Evolutionary conservation across 2,797 vertebrate genomes (phyloP), one percentile per base, ranked within the genome.

Genomic region (Myripristis murdjan): DNA sequence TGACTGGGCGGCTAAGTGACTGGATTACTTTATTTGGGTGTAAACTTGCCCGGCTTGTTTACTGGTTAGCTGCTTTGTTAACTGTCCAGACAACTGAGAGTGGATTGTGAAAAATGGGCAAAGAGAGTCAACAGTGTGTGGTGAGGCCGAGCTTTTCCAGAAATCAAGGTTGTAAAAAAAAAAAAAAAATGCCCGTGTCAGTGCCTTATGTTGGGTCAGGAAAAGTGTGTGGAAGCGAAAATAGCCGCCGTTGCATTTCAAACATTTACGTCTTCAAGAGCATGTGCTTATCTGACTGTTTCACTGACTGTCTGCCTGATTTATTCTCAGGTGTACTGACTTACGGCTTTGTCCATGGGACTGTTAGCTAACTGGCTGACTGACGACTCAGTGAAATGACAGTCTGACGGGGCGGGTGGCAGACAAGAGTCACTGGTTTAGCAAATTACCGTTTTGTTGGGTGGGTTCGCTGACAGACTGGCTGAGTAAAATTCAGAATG

Each of bases 1-100:
- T 65, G 71, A 64, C 79, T 26, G 28, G 28, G n/a, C n/a, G n/a
- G n/a, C 26, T 83, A 72, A 81, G 72, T 75, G 73, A 22, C 48
- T 6, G 11, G 48, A 15, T 23, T 15, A 51, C 5, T 23, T 26
- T 24, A 22, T 15, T 51, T 24, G 58, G 39, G 11, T 28, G n/a
- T 28, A 6, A 63, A 28, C 46, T 31, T 39, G 37, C 9, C 37
- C 39, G 12, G 9, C 9, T 39, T 10, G 37, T 8, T 14, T 10
- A 39, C 37, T 10, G 37, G 37, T 39, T 9, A 39, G 9, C 37
- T 39, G 37, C 7, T 12, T 39, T 37, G 37, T 5, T 35, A 3
- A 10, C 20, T 20, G 20, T 20, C 20, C 20, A 20, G 20, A 28
- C 1, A 41, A 68, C 39, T 41, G 11, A 23, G 48, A 31, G n/a